These are phyloP conservation scores for Luidia sarsii DNA, from an alignment of 53 echinoderm and acorn worm species.

Conservation along the genomic window DNA sequence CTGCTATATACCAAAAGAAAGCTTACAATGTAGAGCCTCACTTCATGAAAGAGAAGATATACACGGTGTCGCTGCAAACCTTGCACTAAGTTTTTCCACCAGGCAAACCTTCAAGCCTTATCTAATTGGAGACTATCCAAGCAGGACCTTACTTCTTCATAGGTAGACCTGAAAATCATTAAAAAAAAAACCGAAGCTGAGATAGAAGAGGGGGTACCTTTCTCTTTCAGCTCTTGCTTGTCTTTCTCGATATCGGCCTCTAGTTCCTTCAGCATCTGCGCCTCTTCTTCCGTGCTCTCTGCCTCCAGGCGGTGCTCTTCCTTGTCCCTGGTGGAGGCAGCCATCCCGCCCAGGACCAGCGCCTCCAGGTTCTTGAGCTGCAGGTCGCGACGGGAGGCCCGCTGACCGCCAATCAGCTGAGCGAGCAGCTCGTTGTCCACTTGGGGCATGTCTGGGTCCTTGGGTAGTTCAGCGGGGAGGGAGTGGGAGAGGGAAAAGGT, in stretches of 20 bases:
- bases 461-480: not conserved
- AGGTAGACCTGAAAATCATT: too few species aligned
- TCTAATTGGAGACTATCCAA: too few species aligned
- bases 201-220: conserved; percentile 54
- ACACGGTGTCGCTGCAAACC: too few species aligned
- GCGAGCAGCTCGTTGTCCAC: conserved; percentile 66
- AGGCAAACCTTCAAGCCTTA: too few species aligned
- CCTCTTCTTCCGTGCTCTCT: conserved; percentile 61
- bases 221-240: conserved; percentile 50
- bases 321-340: conserved; percentile 49
- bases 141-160: too few species aligned
- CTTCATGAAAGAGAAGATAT: too few species aligned
- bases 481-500: not conserved
- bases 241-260: conserved; percentile 62
- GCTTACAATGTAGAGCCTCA: too few species aligned
- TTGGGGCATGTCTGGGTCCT: conserved; percentile 50
- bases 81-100: too few species aligned
- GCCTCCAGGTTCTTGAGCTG: conserved; percentile 88
- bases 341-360: conserved; percentile 59
- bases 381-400: conserved; percentile 81
- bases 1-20: too few species aligned
- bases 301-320: conserved; percentile 58
- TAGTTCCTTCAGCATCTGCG: conserved; percentile 50
- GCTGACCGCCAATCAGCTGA: conserved; percentile 76
- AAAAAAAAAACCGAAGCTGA: too few species aligned